Conservation (phyloP, 2,113 vertebrate species). For the Carassius auratus region DNA sequence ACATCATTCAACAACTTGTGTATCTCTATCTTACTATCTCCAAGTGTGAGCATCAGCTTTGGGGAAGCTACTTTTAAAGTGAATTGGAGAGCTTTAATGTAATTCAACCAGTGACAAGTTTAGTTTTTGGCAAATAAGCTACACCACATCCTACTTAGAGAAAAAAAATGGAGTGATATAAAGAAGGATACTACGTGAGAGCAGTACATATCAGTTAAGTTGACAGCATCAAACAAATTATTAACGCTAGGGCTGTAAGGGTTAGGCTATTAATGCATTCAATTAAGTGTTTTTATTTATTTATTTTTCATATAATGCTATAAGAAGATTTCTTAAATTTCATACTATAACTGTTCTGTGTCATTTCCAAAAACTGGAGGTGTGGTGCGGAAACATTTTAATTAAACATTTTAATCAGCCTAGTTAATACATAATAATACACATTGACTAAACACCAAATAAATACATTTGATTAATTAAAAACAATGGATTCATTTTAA, state of each 20-base stretch:
- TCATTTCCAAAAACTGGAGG: not conserved
- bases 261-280: not conserved
- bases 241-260: not conserved
- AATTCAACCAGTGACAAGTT: not conserved
- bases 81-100: not conserved
- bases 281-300: too few species aligned
- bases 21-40: conserved; percentile 35
- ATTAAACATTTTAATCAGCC: not conserved
- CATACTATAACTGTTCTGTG: not conserved
- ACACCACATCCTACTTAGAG: not conserved
- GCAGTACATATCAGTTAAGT: not conserved
- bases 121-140: not conserved
- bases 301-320: not conserved
- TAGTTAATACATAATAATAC: too few species aligned
- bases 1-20: conserved; percentile 42
- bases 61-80: not conserved
- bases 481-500: too few species aligned
- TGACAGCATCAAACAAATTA: not conserved
- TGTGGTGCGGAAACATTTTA: not conserved
- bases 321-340: not conserved
- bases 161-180: not conserved
- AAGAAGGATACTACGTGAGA: too few species aligned
- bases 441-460: not conserved
- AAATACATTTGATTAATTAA: not conserved
- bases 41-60: conserved; percentile 42